A percentile compares a stretch with the other conserved stretches of the same genome.
Evolutionary conservation across 2,888 invertebrate genomes (phyloP).

Genomic region (Cephonodes hylas): DNA sequence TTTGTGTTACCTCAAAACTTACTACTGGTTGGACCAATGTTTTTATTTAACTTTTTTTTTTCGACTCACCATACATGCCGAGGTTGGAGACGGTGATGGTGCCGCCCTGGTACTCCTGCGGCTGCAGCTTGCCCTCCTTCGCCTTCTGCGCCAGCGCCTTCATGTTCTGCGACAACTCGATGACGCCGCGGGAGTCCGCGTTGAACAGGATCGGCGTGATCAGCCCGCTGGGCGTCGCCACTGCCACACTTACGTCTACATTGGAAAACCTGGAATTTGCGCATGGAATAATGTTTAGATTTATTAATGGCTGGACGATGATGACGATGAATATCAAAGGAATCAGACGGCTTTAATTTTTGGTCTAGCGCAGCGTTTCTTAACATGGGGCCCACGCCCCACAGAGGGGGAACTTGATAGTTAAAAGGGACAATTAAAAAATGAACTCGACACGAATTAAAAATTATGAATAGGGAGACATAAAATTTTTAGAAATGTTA

Average conservation of each 20-base stretch:
- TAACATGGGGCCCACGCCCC: too few species aligned
- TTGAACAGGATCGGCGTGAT: conserved; percentile 98
- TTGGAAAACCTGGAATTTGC: conserved; percentile 85
- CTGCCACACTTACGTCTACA: conserved; percentile 98
- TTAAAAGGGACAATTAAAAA: too few species aligned
- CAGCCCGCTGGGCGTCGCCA: conserved; percentile 95
- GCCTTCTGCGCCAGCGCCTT: conserved; percentile 92
- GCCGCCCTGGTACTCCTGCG: conserved; percentile 98
- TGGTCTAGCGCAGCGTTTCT: too few species aligned
- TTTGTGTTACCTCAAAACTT: too few species aligned
- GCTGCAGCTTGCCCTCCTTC: conserved; percentile 92
- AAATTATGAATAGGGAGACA: too few species aligned
- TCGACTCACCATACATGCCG: conserved; percentile 91
- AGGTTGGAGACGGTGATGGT: conserved; percentile 97
- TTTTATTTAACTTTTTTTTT: too few species aligned
- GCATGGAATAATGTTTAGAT: neutral
- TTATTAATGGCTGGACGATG: neutral
- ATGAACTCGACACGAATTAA: too few species aligned
- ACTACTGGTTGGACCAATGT: too few species aligned
- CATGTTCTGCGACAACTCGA: conserved; percentile 90
- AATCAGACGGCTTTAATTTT: too few species aligned
- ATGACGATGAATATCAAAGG: too few species aligned
- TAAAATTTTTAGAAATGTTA: too few species aligned
- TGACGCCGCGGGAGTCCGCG: conserved; percentile 94
- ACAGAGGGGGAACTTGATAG: too few species aligned